Base-by-base conservation (phyloP, 2,888 invertebrate genomes). In the Catocala fraxini region DNA sequence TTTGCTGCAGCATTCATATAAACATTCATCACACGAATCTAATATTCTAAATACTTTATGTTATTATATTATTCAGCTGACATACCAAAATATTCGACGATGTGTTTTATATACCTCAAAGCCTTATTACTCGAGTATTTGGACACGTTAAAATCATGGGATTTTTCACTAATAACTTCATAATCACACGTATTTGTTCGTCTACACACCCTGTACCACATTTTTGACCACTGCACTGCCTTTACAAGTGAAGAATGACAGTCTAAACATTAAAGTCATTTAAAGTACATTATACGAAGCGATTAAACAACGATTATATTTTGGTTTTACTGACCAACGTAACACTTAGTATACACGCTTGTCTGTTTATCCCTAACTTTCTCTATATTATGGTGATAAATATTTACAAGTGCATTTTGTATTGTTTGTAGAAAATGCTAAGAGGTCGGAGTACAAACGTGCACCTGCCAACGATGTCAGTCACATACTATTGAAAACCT, bases 81-180 rank as follows among this genome's bases (percentile, higher is more conserved):
- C 91, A 79, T 90, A 93, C 92, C 92, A 68, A 92, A 89, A 81
- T 83, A 90, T 13, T 87, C 78, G 51, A 85, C 58, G 56, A 87
- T 65, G 63, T 77, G 65, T 74, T 81, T 85, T 13, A 84, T 67
- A 63, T 72, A 84, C 55, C 75, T 76, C 63, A 86, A 65, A 56
- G 83, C 59, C 65, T 74, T 86, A 59, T 79, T 75, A 73, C 82
- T 80, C 11, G 80, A 68, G 54, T 70, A 60, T 72, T 75, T 76
- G 57, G 68, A 73, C 55, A 80, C 67, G 56, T 71, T 75, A n/a
- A 71, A 70, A 61, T 68, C 71, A 34, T 68, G 59, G 39, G 69
- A 77, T n/a, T 73, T 63, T 62, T 80, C 76, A 57, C 80, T 79
- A 48, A 86, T 73, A 62, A 76, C 65, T 59, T 79, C 78, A 62